These are phyloP conservation scores for Corapipo altera DNA, from an alignment of 2,113 vertebrate genomes.

Conservation along the genomic window DNA sequence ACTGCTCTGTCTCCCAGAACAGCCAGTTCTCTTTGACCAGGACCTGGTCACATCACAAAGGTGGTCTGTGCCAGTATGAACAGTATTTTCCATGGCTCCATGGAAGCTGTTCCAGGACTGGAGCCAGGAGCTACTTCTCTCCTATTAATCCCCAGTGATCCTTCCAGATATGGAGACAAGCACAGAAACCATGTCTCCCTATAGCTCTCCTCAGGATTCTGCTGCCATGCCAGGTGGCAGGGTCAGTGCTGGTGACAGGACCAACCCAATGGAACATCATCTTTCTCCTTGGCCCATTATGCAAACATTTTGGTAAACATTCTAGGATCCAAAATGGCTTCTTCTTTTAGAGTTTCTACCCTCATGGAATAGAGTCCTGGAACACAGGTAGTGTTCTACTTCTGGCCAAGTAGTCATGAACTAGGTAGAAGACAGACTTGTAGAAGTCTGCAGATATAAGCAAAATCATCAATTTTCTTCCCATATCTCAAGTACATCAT, in stretches of 20 bases:
- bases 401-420: not conserved
- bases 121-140: not conserved
- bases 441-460: not conserved
- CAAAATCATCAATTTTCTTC: not conserved
- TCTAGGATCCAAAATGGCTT: not conserved
- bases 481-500: not conserved
- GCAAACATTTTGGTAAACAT: not conserved
- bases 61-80: not conserved
- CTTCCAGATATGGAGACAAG: not conserved
- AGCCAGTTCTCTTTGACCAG: not conserved
- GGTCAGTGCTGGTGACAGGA: not conserved
- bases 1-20: not conserved
- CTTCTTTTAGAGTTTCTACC: not conserved
- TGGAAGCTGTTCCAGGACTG: not conserved
- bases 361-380: not conserved
- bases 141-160: not conserved
- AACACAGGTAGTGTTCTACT: not conserved
- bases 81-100: not conserved
- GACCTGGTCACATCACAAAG: not conserved
- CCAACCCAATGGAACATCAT: rapidly evolving
- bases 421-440: not conserved
- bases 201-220: not conserved
- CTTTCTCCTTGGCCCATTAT: not conserved
- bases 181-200: not conserved
- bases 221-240: not conserved